Evolutionary conservation across 2,797 vertebrate species (phyloP).

Genomic region (Rhabdomys pumilio): DNA sequence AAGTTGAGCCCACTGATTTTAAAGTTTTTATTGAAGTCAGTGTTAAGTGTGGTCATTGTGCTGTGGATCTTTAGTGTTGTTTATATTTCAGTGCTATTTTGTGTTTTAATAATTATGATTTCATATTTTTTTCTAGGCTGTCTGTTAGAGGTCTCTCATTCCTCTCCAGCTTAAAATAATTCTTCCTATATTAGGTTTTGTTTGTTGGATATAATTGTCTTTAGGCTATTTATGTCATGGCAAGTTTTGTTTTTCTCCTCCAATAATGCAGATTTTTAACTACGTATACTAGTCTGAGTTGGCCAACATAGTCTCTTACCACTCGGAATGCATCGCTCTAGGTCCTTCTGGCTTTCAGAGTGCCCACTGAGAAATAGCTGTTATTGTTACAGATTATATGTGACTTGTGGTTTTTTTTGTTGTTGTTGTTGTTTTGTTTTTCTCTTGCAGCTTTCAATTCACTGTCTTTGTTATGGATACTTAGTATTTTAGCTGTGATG

Average conservation of each 20-base stretch:
- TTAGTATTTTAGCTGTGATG: no score
- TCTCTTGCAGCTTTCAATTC: no score
- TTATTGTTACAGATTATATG: no score
- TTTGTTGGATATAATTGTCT: background rate
- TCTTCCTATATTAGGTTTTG: background rate
- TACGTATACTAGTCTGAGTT: no score
- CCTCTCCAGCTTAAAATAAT: background rate
- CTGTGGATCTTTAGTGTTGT: background rate
- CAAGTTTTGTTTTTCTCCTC: background rate
- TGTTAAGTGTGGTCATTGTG: background rate
- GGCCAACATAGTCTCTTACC: background rate
- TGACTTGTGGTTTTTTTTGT: no score
- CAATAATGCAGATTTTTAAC: background rate
- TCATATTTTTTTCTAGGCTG: background rate
- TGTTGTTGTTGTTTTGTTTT: no score
- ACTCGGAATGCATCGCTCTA: background rate
- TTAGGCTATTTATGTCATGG: background rate
- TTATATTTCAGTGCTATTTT: background rate
- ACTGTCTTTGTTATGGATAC: no score
- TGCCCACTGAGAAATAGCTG: background rate
- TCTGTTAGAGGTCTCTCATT: background rate
- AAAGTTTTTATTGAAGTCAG: no score
- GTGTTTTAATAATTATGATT: background rate
- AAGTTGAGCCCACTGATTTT: no score
- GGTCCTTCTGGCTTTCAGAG: background rate